Conservation (phyloP, 1,140 invertebrate genomes). For the Eubasilissa regina region DNA sequence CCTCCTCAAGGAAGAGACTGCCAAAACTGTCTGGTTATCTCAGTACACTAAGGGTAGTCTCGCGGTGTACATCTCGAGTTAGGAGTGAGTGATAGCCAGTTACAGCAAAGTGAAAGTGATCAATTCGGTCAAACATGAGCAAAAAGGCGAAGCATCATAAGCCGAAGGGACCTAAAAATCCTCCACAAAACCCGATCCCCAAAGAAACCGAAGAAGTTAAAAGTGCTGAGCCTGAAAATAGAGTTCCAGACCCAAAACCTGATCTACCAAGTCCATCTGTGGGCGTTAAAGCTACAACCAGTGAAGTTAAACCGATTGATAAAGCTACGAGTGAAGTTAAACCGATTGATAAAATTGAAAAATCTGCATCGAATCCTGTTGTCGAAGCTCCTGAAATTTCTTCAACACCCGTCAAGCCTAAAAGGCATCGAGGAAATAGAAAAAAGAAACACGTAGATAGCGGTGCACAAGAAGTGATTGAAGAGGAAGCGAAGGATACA, state of each 20-base stretch:
- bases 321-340: too few relatives aligned
- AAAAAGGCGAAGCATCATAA: slow-evolving; percentile 58
- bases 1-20: slow-evolving; percentile 44
- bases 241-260: slow-evolving; percentile 24
- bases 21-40: slow-evolving; percentile 45
- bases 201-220: not conserved
- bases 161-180: slow-evolving; percentile 55
- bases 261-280: not conserved
- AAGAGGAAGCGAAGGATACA: slow-evolving; percentile 20
- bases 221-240: slow-evolving; percentile 22
- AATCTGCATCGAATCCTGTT: slow-evolving; percentile 3
- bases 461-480: not conserved
- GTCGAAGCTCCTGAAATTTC: slow-evolving; percentile 1
- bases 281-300: slow-evolving; percentile 1
- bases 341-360: not conserved
- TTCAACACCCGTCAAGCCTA: slow-evolving; percentile 51
- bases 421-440: slow-evolving; percentile 51
- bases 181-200: slow-evolving; percentile 41
- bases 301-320: not conserved
- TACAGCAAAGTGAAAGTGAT: slow-evolving; percentile 23
- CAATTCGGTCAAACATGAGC: slow-evolving; percentile 46
- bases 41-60: slow-evolving; percentile 43
- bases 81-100: not conserved
- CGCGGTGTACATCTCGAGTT: slow-evolving; percentile 26
- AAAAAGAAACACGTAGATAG: slow-evolving; percentile 49